These are phyloP conservation scores for Latrodectus elegans DNA, from an alignment of 2,888 invertebrate species.

Conservation along the genomic window DNA sequence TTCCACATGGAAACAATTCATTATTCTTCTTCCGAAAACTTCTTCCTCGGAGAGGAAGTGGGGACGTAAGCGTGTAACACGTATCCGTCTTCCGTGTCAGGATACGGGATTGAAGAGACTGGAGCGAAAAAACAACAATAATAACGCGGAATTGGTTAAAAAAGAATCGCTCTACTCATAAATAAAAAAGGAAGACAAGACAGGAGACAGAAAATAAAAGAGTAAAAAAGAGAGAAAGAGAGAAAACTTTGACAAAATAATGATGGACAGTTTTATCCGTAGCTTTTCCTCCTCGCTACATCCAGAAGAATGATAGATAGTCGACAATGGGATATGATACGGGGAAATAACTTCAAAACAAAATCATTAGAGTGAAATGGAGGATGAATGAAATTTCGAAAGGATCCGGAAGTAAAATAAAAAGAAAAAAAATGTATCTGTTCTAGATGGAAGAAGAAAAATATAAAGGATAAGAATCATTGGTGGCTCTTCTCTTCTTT, in stretches of 20 bases:
- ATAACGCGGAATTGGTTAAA: background rate
- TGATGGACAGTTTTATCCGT: slow-evolving; percentile 51
- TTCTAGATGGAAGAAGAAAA: background rate
- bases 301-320: slow-evolving; percentile 9
- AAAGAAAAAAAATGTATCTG: background rate
- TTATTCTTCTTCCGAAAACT: slow-evolving; percentile 2
- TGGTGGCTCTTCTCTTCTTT: slow-evolving; percentile 12
- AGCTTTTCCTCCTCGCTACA: background rate
- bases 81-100: background rate
- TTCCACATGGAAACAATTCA: background rate
- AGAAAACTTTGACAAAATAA: slow-evolving; percentile 49
- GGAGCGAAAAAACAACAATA: background rate
- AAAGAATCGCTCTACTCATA: background rate
- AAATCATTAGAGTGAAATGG: slow-evolving; percentile 51
- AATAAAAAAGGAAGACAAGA: background rate
- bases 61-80: background rate
- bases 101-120: background rate
- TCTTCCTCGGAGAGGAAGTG: background rate
- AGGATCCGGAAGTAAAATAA: background rate
- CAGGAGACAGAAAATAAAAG: background rate
- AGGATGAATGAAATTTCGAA: slow-evolving; percentile 45
- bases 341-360: slow-evolving; percentile 55
- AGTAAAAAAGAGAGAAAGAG: background rate
- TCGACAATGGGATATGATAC: slow-evolving; percentile 52
- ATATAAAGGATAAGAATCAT: slow-evolving; percentile 11